phyloP scores from a whole-genome alignment of 2,113 vertebrate genomes.

The Loxodonta africana region DNA sequence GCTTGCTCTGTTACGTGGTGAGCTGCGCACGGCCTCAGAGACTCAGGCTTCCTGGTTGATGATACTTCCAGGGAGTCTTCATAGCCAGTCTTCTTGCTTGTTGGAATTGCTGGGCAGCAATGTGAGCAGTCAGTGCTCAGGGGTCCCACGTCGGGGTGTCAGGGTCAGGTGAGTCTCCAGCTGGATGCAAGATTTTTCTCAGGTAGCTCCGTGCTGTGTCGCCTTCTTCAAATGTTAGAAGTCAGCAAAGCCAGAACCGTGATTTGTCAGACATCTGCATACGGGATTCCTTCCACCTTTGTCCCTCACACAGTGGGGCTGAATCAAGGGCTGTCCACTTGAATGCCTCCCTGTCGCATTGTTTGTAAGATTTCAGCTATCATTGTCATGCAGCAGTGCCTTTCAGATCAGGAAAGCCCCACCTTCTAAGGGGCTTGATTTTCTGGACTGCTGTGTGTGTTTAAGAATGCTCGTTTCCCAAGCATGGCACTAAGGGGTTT shows the following conservation, averaged over 20 bases:
- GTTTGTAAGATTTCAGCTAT: slow-evolving; percentile 67
- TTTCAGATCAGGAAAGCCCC: slow-evolving; percentile 55
- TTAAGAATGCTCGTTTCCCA: slow-evolving; percentile 77
- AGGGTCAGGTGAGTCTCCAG: background rate
- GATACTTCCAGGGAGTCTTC: background rate
- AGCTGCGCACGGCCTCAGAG: background rate
- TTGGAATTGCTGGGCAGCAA: background rate
- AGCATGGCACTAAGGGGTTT: slow-evolving; percentile 80
- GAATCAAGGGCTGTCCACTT: slow-evolving; percentile 41
- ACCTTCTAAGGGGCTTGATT: slow-evolving; percentile 76
- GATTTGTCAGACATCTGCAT: slow-evolving; percentile 18
- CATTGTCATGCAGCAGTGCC: background rate
- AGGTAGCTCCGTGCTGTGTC: background rate
- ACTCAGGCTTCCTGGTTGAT: background rate
- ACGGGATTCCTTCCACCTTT: slow-evolving; percentile 55
- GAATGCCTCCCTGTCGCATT: slow-evolving; percentile 48
- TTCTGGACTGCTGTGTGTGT: slow-evolving; percentile 80
- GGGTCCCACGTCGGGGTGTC: background rate
- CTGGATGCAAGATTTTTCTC: background rate
- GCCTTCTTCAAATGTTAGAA: background rate
- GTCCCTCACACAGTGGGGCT: background rate
- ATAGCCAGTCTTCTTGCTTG: background rate
- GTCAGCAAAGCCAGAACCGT: slow-evolving; percentile 59
- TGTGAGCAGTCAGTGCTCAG: background rate
- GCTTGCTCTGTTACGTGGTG: background rate